Evolutionary conservation across 2,113 vertebrate species (phyloP).

Genomic region (Butorides virescens): DNA sequence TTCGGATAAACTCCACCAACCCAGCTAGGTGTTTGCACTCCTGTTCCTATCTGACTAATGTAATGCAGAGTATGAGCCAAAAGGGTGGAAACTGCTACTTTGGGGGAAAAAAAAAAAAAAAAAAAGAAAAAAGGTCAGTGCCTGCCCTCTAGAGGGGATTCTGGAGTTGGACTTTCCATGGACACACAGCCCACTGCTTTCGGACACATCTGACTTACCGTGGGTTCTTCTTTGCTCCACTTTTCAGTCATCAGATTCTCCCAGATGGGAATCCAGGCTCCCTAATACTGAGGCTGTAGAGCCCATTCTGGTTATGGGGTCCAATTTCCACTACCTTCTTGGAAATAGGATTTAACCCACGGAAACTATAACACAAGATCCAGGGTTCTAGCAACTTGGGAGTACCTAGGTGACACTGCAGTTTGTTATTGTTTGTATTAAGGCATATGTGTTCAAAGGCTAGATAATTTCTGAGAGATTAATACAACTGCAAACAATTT

Average conservation of each 20-base stretch:
- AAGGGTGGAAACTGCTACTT: not conserved
- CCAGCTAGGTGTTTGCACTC: not conserved
- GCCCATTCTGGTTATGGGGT: rapidly evolving
- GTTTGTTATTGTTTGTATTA: not conserved
- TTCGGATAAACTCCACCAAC: not conserved
- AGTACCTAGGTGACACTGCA: not conserved
- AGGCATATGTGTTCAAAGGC: not conserved
- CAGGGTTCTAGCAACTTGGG: not conserved
- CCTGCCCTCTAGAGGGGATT: not conserved
- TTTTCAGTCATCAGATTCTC: not conserved
- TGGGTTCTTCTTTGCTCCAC: not conserved
- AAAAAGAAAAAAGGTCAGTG: no score
- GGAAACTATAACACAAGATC: not conserved
- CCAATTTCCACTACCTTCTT: not conserved
- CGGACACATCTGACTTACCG: not conserved
- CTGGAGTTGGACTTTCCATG: not conserved
- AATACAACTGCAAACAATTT: not conserved
- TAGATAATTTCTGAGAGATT: not conserved
- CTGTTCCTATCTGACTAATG: not conserved
- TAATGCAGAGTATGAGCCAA: not conserved
- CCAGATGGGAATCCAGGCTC: not conserved
- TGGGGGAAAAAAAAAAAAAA: rapidly evolving
- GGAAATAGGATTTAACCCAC: not conserved
- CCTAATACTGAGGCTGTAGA: not conserved
- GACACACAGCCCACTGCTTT: rapidly evolving